Evolutionary conservation across 2,888 invertebrate genomes (phyloP), one percentile per base, ranked within the genome.

Genomic region (Osedax frankpressi): DNA sequence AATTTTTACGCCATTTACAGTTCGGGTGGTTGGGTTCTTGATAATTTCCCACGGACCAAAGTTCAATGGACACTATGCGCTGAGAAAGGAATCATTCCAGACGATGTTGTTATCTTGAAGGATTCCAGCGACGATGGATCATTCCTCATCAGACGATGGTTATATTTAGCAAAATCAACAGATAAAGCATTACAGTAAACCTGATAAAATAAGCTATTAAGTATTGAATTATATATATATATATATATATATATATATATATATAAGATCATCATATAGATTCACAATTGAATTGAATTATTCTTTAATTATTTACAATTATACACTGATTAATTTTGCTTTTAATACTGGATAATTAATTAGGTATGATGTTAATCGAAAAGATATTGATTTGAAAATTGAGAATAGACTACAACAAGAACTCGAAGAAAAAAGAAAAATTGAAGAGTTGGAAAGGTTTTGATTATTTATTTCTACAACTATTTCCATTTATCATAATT

Each of bases 11-110:
- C n/a, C 44, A 19, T 44, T 11, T 44, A 11, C 70, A 77, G 77
- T 11, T 74, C 75, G 62, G 84, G 84, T 60, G 82, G 83, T 25
- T 84, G 84, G 84, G 81, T 84, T 30, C 74, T 84, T 28, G 84
- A 84, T 75, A 83, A 83, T 77, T 84, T 82, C 78, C 84, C 84
- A 2, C 76, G 75, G 63, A 81, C 81, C 2, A 78, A 81, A 3
- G 84, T 84, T 44, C 82, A 83, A 75, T 84, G 83, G 83, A 81
- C 78, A 62, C 79, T 79, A 60, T 78, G 82, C 76, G 77, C 81
- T 14, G 84, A 84, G 77, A 80, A 80, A 59, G 62, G 67, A 19
- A 75, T 83, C 3, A 73, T 82, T 29, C 84, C 84, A 1, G 84
- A 84, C 77, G 82, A 82, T 71, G 78, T 84, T n/a, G 76, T 84